Evolutionary conservation across 2,113 vertebrate species (phyloP), one percentile per base, ranked within the genome.

Genomic region (Leptosomus discolor): DNA sequence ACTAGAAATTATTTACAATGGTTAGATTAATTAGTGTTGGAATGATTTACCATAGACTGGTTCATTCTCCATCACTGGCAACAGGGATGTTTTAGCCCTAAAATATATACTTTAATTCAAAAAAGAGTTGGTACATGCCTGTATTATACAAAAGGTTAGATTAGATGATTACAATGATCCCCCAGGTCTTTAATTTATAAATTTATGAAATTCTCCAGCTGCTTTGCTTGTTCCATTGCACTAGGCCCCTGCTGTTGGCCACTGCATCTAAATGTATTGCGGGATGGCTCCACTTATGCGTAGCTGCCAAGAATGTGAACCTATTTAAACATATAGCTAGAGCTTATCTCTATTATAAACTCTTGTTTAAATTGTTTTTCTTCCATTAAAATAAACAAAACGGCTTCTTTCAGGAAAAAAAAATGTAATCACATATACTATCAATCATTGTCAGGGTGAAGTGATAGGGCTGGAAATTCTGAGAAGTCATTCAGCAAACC

Each of bases 51-150:
- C 43, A 32, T 15, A 17, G 51, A 30, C 65, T 79, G 11, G 15
- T 85, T 94, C 1, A 1, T 87, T 96, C 74, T 85, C 39, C 30
- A 43, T 88, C 61, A 68, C 36, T 79, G 48, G 78, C 69, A 92
- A 85, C 70, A 88, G 79, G 53, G 67, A 67, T 83, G 15, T 78
- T 93, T 93, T 96, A 8, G 5, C 51, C n/a, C 57, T 93, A 56
- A 92, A 92, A 85, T 71, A 82, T 43, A 75, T 54, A 85, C 77
- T 93, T 94, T 58, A 85, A 93, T 93, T 96, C 39, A 60, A 61
- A 88, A 85, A 80, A 83, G 70, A 88, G 71, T 85, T 68, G 92
- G 20, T 76, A 26, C 57, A 30, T 73, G 82, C 23, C 82, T 94
- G 36, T 90, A 43, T 93, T 93, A 39, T 77, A 85, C 17, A 71